Conservation (phyloP, 1,140 invertebrate species). For the Brachionus sp. region DNA sequence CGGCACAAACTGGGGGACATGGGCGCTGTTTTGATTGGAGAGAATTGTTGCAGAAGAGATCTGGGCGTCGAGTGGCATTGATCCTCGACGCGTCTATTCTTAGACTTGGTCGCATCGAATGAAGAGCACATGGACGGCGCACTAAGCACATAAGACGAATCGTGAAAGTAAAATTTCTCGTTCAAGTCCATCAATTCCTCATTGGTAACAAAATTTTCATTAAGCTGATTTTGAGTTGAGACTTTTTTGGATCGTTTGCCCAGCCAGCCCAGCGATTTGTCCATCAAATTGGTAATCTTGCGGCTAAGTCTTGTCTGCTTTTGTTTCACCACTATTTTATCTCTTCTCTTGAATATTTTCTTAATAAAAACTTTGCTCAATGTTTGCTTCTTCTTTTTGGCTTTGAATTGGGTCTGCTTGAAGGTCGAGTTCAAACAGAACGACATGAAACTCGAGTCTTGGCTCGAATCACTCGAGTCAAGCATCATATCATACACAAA, state of each 20-base stretch:
- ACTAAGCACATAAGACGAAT: conserved; percentile 9
- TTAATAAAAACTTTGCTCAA: not conserved
- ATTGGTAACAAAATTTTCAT: not conserved
- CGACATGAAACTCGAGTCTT: not conserved
- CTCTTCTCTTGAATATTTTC: not conserved
- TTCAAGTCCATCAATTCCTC: not conserved
- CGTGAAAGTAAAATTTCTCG: conserved; percentile 15
- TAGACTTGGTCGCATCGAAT: not conserved
- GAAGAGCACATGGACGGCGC: conserved; percentile 27
- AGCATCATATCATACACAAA: not conserved
- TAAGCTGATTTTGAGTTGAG: not conserved
- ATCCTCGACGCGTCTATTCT: not conserved
- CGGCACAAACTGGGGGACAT: not conserved
- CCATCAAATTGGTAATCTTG: not conserved
- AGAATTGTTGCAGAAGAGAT: conserved; percentile 20
- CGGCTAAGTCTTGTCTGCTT: not conserved
- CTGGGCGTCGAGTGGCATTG: not conserved
- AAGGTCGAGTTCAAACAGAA: not conserved
- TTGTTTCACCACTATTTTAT: not conserved
- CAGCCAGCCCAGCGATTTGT: conserved; percentile 12
- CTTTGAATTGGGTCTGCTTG: not conserved
- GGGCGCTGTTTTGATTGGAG: not conserved
- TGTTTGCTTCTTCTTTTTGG: not conserved
- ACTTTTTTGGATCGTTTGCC: not conserved
- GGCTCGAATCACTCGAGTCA: not conserved